phyloP scores from a whole-genome alignment of 2,888 invertebrate species.

The Galerucella pusilla region DNA sequence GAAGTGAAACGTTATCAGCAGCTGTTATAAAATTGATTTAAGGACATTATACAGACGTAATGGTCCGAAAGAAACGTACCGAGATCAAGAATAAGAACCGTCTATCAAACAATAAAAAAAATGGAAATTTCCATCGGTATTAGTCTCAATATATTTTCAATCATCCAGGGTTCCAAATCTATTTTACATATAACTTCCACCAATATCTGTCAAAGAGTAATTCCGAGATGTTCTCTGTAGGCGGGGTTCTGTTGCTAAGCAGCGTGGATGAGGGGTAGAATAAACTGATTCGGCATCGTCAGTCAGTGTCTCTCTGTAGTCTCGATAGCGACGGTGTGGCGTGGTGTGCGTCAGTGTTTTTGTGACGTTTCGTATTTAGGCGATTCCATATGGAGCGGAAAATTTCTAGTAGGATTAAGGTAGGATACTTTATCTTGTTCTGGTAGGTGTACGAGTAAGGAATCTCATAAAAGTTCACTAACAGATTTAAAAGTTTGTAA shows the following conservation, averaged over 20 bases:
- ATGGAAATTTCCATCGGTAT: constrained; percentile 21
- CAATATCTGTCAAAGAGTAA: constrained; percentile 49
- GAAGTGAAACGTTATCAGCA: too few relatives aligned
- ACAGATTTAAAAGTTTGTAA: constrained; percentile 9
- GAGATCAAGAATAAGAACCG: constrained; percentile 6
- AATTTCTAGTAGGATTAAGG: constrained; percentile 27
- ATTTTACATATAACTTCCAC: constrained; percentile 35
- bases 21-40: too few relatives aligned
- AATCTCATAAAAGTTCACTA: constrained; percentile 2
- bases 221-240: constrained; percentile 53
- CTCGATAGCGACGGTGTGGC: constrained; percentile 34
- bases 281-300: constrained; percentile 54
- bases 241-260: constrained; percentile 62
- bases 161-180: constrained; percentile 28
- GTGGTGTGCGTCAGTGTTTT: constrained; percentile 22
- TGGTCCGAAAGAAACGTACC: not conserved
- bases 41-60: too few relatives aligned
- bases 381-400: constrained; percentile 31
- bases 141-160: constrained; percentile 36
- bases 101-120: not conserved
- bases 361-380: constrained; percentile 23
- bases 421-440: constrained; percentile 22
- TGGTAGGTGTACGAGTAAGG: not conserved
- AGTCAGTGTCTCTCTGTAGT: constrained; percentile 59
- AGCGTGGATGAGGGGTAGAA: constrained; percentile 60